Conservation (phyloP, 30 jellyfish, hydroid and myxozoan species). For the Aurelia sp. region DNA sequence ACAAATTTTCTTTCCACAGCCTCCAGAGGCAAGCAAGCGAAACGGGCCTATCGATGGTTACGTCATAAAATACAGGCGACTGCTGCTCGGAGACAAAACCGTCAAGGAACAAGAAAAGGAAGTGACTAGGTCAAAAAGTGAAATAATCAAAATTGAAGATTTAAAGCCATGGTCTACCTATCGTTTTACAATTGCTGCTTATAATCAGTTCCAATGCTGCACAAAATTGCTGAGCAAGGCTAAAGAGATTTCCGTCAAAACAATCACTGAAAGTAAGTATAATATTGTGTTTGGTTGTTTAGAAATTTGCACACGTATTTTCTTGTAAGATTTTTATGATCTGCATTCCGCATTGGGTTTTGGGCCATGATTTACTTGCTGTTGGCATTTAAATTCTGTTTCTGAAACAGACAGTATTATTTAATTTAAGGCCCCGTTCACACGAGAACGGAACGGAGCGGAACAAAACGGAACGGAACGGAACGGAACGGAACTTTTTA, state of each 20-base stretch:
- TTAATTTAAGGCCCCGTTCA: too few species aligned
- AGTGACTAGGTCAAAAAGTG: background rate
- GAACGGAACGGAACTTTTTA: too few species aligned
- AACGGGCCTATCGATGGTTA: slow-evolving; percentile 75
- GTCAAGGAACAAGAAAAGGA: slow-evolving; percentile 1
- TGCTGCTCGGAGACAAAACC: slow-evolving; percentile 14
- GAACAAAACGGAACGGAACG: too few species aligned
- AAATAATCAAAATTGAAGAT: slow-evolving; percentile 8
- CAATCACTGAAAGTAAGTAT: slow-evolving; percentile 43
- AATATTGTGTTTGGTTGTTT: background rate
- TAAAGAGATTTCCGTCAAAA: background rate
- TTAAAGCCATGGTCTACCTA: slow-evolving; percentile 53
- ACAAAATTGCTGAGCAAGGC: slow-evolving; percentile 4
- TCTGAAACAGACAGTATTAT: too few species aligned
- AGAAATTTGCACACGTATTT: too few species aligned
- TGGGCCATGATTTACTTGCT: too few species aligned
- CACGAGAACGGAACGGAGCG: too few species aligned
- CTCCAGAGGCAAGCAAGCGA: slow-evolving; percentile 49
- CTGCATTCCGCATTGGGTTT: too few species aligned
- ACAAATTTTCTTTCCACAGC: slow-evolving; percentile 9
- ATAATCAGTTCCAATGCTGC: slow-evolving; percentile 14
- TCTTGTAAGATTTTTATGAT: too few species aligned
- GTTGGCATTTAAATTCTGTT: too few species aligned
- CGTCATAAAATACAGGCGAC: slow-evolving; percentile 8
- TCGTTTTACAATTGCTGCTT: slow-evolving; percentile 23